A percentile compares a stretch with the other conserved stretches of the same genome.
Conservation (phyloP, 35 echinoderm and acorn worm genomes). For the Amphiura filiformis region DNA sequence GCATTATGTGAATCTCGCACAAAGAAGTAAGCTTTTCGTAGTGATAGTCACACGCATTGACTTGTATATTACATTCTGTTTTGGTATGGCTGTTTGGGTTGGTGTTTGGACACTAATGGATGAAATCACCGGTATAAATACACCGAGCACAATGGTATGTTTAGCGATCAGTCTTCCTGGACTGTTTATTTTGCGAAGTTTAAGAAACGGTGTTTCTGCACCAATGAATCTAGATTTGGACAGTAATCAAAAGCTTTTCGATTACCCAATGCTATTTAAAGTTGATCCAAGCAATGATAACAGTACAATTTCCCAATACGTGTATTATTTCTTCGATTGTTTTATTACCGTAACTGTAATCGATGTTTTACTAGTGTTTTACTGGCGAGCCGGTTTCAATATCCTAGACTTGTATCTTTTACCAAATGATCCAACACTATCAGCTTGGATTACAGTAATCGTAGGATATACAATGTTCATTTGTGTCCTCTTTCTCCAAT, state of each 20-base stretch:
- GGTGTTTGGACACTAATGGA: not conserved
- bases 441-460: too few relatives aligned
- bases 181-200: not conserved
- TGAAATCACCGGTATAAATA: not conserved
- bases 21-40: not conserved
- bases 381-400: too few relatives aligned
- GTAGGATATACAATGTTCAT: not conserved
- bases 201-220: not conserved
- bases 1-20: not conserved
- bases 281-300: too few relatives aligned
- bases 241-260: not conserved
- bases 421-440: too few relatives aligned
- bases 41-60: not conserved
- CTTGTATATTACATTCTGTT: not conserved
- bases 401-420: too few relatives aligned
- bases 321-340: too few relatives aligned
- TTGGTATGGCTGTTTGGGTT: not conserved
- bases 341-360: too few relatives aligned
- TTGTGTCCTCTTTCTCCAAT: not conserved
- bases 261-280: not conserved
- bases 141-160: not conserved
- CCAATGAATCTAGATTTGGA: not conserved
- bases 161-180: not conserved
- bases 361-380: too few relatives aligned
- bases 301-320: too few relatives aligned